Evolutionary conservation across 2,888 invertebrate genomes (phyloP).

Genomic region (Meloe dianella): DNA sequence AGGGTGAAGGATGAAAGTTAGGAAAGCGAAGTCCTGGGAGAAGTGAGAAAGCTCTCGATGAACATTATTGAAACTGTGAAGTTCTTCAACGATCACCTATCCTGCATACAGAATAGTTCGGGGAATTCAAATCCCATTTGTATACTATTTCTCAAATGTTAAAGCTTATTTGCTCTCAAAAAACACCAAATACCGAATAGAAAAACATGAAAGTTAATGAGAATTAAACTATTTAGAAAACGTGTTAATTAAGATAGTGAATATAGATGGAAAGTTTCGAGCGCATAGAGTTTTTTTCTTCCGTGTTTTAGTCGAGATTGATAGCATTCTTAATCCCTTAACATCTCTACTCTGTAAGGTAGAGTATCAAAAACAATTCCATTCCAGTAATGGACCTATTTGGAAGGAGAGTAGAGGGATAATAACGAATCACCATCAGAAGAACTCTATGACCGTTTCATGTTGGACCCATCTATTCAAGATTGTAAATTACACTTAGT

Average conservation of each 20-base stretch:
- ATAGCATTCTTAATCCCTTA: constrained; percentile 23
- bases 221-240: neutral
- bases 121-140: constrained; percentile 35
- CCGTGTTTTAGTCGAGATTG: constrained; percentile 16
- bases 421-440: constrained; percentile 38
- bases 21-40: constrained; percentile 51
- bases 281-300: neutral
- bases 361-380: constrained; percentile 56
- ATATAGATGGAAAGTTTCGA: neutral
- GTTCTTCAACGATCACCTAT: constrained; percentile 50
- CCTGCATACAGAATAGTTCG: constrained; percentile 52
- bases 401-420: neutral
- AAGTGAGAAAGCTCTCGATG: constrained; percentile 54
- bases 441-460: constrained; percentile 51
- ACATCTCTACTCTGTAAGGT: constrained; percentile 7
- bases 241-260: neutral
- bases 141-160: constrained; percentile 27
- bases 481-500: constrained; percentile 53
- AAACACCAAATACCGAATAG: constrained; percentile 1
- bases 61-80: constrained; percentile 52
- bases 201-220: neutral
- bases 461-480: constrained; percentile 51
- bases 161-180: neutral
- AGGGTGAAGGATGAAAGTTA: constrained; percentile 50
- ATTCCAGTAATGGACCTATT: constrained; percentile 39